A percentile compares a stretch with the other conserved stretches of the same genome.
phyloP scores from a whole-genome alignment of 2,113 vertebrate genomes.

The Channa maculata region DNA sequence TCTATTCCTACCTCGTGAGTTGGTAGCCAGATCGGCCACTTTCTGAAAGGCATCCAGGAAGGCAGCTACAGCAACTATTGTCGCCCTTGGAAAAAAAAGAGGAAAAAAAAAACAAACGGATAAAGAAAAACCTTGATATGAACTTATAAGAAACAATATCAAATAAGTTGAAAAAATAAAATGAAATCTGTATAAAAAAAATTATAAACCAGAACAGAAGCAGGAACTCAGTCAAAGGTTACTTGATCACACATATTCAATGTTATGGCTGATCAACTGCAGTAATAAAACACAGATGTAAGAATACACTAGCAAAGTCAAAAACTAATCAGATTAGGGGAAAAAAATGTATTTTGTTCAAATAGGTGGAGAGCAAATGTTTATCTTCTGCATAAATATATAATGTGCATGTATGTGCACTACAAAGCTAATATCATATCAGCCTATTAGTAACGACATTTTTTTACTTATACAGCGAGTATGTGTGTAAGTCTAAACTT shows the following conservation, averaged over 20 bases:
- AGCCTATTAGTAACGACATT: background rate
- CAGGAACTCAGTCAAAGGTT: no score
- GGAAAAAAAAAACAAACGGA: conserved; percentile 17
- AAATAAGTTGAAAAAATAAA: background rate
- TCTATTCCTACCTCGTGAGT: conserved; percentile 83
- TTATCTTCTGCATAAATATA: no score
- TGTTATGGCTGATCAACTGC: background rate
- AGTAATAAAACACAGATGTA: background rate
- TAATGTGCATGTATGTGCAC: background rate
- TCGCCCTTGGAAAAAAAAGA: conserved; percentile 78
- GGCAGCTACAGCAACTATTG: conserved; percentile 81
- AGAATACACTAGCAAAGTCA: background rate
- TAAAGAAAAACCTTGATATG: background rate
- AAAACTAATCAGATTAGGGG: background rate
- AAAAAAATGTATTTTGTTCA: background rate
- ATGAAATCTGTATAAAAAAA: background rate
- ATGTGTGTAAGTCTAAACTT: conserved; percentile 41
- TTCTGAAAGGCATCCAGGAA: conserved; percentile 89
- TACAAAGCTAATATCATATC: background rate
- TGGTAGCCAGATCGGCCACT: conserved; percentile 88
- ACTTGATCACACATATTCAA: background rate
- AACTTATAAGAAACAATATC: background rate
- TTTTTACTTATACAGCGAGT: background rate
- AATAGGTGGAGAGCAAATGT: no score
- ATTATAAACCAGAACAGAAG: no score